These are phyloP conservation scores for Epizoanthus ramosus DNA, from an alignment of 92 coral and sea anemone species.

Conservation along the genomic window DNA sequence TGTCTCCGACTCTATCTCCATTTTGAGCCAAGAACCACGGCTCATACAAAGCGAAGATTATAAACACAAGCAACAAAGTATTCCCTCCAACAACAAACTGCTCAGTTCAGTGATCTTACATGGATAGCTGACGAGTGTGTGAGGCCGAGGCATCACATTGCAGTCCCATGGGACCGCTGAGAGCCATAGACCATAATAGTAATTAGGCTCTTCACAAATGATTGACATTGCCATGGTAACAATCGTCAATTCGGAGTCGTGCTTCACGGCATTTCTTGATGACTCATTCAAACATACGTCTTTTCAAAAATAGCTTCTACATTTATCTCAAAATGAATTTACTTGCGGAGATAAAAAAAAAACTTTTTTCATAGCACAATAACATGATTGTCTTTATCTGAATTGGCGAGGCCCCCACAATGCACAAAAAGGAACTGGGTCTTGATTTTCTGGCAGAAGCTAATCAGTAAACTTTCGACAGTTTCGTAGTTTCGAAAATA, in stretches of 20 bases:
- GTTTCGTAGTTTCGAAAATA: too few species aligned
- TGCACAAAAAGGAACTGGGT: too few species aligned
- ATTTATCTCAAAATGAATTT: too few species aligned
- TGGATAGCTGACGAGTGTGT: conserved; percentile 23
- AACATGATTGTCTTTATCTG: too few species aligned
- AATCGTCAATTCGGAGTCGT: not conserved
- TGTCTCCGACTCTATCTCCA: conserved; percentile 73
- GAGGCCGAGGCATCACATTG: conserved; percentile 48
- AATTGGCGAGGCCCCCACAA: too few species aligned
- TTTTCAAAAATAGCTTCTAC: too few species aligned
- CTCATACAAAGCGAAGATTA: conserved; percentile 53
- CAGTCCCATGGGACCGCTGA: conserved; percentile 70
- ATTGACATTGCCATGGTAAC: conserved; percentile 68
- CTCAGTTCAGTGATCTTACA: conserved; percentile 51
- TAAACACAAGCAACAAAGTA: conserved; percentile 40
- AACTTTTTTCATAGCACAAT: too few species aligned
- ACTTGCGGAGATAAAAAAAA: too few species aligned
- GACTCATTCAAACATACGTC: not conserved
- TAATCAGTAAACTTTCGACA: too few species aligned
- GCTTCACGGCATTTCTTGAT: not conserved
- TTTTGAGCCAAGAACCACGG: conserved; percentile 62
- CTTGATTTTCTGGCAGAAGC: too few species aligned
- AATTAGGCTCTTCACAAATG: conserved; percentile 29
- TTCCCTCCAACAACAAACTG: conserved; percentile 47
- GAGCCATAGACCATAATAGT: conserved; percentile 77